Conservation (phyloP, 2,888 invertebrate species). For the Nephrocerus scutellatus region DNA sequence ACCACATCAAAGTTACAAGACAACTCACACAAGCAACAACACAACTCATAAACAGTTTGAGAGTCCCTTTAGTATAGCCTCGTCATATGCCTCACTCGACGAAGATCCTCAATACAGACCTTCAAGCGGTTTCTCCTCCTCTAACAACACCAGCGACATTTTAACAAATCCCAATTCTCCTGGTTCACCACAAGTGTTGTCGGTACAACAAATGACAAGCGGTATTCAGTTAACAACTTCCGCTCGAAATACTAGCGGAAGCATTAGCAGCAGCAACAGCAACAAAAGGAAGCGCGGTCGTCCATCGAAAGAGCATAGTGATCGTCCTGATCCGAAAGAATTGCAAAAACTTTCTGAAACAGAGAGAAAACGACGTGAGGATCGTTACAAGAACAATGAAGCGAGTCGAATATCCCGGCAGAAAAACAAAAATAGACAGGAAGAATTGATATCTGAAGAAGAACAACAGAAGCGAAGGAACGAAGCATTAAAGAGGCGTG, state of each 20-base stretch:
- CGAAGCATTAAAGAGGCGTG: slow-evolving; percentile 9
- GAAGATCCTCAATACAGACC: neutral
- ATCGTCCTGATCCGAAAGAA: slow-evolving; percentile 33
- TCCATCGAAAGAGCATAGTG: slow-evolving; percentile 41
- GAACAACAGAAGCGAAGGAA: slow-evolving; percentile 17
- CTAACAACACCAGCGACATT: slow-evolving; percentile 16
- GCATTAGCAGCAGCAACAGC: too few species aligned
- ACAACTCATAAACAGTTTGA: too few species aligned
- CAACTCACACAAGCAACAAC: too few species aligned
- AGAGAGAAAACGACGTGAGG: slow-evolving; percentile 33
- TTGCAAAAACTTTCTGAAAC: slow-evolving; percentile 28
- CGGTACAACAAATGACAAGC: too few species aligned
- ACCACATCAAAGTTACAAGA: too few species aligned
- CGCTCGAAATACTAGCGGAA: too few species aligned
- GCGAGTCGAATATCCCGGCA: slow-evolving; percentile 40
- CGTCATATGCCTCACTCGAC: slow-evolving; percentile 6
- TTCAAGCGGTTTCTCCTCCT: neutral
- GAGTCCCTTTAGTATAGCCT: too few species aligned
- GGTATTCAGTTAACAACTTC: too few species aligned
- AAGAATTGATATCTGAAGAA: slow-evolving; percentile 27
- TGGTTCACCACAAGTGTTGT: too few species aligned
- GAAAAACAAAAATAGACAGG: slow-evolving; percentile 40
- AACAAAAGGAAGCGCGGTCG: slow-evolving; percentile 34
- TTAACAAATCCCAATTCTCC: slow-evolving; percentile 33
- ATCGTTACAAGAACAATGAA: slow-evolving; percentile 42